Base-by-base conservation (phyloP, 30 jellyfish, hydroid and myxozoan genomes). In the Chironex yamaguchii region DNA sequence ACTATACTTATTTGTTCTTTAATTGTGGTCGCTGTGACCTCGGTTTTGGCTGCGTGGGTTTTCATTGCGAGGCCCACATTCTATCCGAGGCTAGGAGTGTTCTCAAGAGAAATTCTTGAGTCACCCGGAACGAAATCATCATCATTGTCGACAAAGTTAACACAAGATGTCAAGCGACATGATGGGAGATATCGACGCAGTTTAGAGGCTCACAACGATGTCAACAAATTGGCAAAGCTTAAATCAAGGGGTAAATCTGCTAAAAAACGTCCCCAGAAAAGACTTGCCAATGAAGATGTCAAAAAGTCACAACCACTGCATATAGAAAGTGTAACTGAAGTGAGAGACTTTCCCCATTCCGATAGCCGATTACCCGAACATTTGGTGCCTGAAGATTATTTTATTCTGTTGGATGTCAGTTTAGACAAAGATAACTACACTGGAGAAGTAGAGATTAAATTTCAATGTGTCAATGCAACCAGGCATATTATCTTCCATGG, bases 31-130 rank as follows among this genome's bases (percentile, higher is more conserved):
- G 91, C 92, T 13, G 78, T 85, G 0, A 81, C 97, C 4, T 94
- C 96, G 25, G 87, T 92, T 14, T 68, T 92, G 71, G 92, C 98
- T 3, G 67, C 95, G 2, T 92, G 98, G 98, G 78, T 92, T 28
- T 87, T 92, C 68, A 94, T 84, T 0, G 98, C 91, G 30, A 89
- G 89, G 81, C 98, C 98, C 22, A 81, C 52, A 29, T 92, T 86
- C 49, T 92, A 92, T 71, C 98, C 98, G 2, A 77, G 66, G 27
- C 34, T 87, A 66, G 68, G 68, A 62, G 75, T 85, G 11, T 69
- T 85, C 85, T 36, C 84, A 2, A 54, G 95, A 62, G 71, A 64
- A 20, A 79, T n/a, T 4, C 49, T 31, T 71, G 49, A 25, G 71
- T 67, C 74, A 3, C 17, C 81, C 23, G 68, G 51, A 32, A 6